Evolutionary conservation across 37 sponge, comb jelly and placozoan genomes (phyloP), one percentile per base, ranked within the genome.

Genomic region (Oscarella lobularis): DNA sequence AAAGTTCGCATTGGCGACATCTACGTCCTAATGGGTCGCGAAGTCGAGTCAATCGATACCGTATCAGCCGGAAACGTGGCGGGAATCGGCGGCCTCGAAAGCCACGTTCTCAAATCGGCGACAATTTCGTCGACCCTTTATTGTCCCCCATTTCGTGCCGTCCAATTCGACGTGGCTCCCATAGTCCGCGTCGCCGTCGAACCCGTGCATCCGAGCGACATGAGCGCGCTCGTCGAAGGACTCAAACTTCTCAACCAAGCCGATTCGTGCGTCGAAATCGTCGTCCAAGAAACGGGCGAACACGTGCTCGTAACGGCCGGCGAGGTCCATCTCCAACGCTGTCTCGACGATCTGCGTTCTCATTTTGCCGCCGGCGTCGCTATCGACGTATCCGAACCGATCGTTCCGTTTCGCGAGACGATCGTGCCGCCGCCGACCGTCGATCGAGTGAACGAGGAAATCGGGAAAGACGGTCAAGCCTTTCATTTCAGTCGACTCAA

Each of bases 381-480:
- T 33, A 66, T 98, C 48, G 83, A 77, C n/a, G 89, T 90, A 1
- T 98, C 99, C 4, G 83, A 80, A 5, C 99, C 99, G 0, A 86
- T 98, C 9, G 76, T 98, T 33, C 95, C 94, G 9, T 98, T 93
- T 66, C 72, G 99, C 20, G 99, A 98, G 67, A 98, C 99, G 0
- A 80, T 98, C 4, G 41, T 98, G 0, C 54, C 78, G 5, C 85
- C 87, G 37, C 90, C 94, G 0, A 85, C 81, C 33, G 65, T 92
- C 1, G 93, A 92, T 75, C 87, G 82, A 82, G 82, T 89, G 31
- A 92, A 92, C 66, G 98, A 96, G 72, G 75, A 65, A 35, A 87
- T 92, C 14, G 84, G 77, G 6, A 39, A 36, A 38, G 83, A 82
- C 38, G 81, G 85, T 67, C 84, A 80, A 34, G 37, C 37, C 73